Evolutionary conservation across 1,140 invertebrate species (phyloP).

Genomic region (Panagrolaimus sp.): DNA sequence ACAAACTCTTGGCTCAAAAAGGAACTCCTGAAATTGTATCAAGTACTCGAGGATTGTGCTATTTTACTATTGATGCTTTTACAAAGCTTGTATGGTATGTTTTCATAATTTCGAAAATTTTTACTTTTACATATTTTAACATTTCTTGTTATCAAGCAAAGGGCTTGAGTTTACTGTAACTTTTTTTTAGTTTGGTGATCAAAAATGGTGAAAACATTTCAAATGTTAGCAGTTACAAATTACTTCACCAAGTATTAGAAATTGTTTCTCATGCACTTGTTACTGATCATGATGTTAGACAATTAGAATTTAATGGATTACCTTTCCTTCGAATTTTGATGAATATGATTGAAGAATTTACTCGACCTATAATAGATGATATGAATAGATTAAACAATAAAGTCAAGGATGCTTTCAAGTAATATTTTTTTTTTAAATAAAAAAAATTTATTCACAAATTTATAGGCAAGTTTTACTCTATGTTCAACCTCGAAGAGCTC

Average conservation of each 20-base stretch:
- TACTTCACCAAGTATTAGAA: slow-evolving; percentile 87
- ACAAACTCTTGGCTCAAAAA: too few relatives aligned
- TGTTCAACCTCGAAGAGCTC: slow-evolving; percentile 79
- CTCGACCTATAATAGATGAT: slow-evolving; percentile 26
- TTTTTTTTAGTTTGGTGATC: slow-evolving; percentile 85
- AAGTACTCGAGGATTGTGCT: too few relatives aligned
- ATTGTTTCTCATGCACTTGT: slow-evolving; percentile 88
- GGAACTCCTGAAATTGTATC: too few relatives aligned
- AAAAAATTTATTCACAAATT: too few relatives aligned
- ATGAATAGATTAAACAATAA: background rate
- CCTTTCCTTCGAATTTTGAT: slow-evolving; percentile 88
- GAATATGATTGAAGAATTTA: slow-evolving; percentile 62
- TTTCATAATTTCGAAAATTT: too few relatives aligned
- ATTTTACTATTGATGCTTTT: too few relatives aligned
- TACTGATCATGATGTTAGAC: slow-evolving; percentile 81
- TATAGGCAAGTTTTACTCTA: background rate
- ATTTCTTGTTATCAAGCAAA: too few relatives aligned
- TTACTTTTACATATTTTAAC: too few relatives aligned
- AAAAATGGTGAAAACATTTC: slow-evolving; percentile 78
- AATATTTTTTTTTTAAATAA: too few relatives aligned
- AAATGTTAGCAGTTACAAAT: slow-evolving; percentile 86
- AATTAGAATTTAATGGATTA: slow-evolving; percentile 84
- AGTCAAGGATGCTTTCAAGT: too few relatives aligned
- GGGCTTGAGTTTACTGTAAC: too few relatives aligned
- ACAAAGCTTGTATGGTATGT: background rate